Percentiles rank a stretch among this genome's conserved stretches.
Conservation (phyloP, 2,113 vertebrate species). For the Ivindomyrus marchei region DNA sequence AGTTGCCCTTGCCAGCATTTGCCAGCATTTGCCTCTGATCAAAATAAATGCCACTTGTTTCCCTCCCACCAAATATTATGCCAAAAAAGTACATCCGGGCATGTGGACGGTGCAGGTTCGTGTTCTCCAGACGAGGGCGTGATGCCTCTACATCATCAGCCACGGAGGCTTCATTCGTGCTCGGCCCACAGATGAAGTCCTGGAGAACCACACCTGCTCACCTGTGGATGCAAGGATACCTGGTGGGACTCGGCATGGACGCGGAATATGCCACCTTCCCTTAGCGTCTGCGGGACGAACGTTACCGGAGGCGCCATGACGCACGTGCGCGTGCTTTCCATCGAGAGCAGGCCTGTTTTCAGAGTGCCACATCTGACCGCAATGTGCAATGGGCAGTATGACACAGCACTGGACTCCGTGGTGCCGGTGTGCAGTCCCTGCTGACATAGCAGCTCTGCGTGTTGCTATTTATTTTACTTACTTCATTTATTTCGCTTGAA, state of each 20-base stretch:
- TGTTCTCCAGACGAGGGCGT: background rate
- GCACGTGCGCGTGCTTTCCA: background rate
- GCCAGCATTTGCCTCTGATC: background rate
- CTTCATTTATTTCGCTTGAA: background rate
- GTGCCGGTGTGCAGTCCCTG: background rate
- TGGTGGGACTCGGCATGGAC: background rate
- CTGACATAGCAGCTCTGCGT: background rate
- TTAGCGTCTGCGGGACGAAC: background rate
- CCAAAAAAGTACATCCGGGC: background rate
- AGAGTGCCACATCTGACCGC: background rate
- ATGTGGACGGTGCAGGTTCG: background rate
- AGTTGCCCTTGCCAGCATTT: background rate
- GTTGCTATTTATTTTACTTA: background rate
- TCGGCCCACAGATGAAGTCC: background rate
- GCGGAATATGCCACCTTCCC: background rate
- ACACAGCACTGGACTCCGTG: background rate
- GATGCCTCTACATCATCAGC: background rate
- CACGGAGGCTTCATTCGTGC: background rate
- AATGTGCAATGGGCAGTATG: background rate
- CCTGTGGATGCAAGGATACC: background rate
- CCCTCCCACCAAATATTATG: background rate
- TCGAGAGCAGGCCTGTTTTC: background rate
- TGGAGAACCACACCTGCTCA: background rate
- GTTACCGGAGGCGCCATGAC: background rate
- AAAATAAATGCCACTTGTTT: background rate